Evolutionary conservation across 2,888 invertebrate species (phyloP).

Genomic region (Callimorpha dominula): DNA sequence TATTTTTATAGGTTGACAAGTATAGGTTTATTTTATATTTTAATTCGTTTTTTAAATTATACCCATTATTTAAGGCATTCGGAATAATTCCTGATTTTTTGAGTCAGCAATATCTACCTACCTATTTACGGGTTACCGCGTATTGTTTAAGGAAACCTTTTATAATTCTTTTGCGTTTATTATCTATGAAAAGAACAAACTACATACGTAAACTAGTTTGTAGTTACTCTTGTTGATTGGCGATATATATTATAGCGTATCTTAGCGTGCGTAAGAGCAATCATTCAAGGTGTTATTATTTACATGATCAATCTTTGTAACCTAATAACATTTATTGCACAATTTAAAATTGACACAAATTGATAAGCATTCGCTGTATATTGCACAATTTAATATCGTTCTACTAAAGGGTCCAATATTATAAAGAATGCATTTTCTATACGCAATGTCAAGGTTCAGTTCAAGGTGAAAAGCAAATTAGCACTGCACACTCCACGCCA

Average conservation of each 20-base stretch:
- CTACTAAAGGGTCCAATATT: conserved; percentile 44
- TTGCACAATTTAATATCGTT: conserved; percentile 40
- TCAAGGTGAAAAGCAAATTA: conserved; percentile 57
- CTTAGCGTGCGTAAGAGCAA: conserved; percentile 3
- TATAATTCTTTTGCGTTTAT: too few relatives aligned
- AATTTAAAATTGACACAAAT: conserved; percentile 42
- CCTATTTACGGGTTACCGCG: too few relatives aligned
- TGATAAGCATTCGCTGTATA: conserved; percentile 34
- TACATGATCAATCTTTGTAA: conserved; percentile 2
- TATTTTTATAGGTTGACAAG: background rate
- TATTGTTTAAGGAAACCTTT: too few relatives aligned
- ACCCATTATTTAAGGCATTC: too few relatives aligned
- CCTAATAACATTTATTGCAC: conserved; percentile 7
- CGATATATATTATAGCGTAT: too few relatives aligned
- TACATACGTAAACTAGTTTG: background rate
- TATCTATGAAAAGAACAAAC: too few relatives aligned
- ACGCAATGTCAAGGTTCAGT: conserved; percentile 57
- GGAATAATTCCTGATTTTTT: too few relatives aligned
- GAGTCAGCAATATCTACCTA: too few relatives aligned
- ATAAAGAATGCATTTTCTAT: conserved; percentile 51
- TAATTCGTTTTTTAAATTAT: too few relatives aligned
- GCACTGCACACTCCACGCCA: conserved; percentile 62
- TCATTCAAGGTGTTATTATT: conserved; percentile 8
- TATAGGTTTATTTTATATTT: background rate
- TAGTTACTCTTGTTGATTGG: background rate